Conservation (phyloP, 2,113 vertebrate species). For the Calyptommatus sinebrachiatus region DNA sequence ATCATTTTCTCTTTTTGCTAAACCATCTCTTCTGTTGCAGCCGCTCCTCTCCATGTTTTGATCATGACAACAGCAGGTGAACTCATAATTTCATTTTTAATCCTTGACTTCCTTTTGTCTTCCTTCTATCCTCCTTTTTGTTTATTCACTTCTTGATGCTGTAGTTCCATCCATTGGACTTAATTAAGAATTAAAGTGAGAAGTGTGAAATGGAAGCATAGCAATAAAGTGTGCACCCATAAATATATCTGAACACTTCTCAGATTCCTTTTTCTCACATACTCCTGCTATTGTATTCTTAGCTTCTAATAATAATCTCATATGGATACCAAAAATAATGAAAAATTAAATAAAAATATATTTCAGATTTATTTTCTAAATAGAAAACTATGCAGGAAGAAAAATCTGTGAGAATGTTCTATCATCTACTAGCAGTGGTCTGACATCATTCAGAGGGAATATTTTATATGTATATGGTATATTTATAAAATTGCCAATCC, state of each 20-base stretch:
- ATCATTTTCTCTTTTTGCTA: slow-evolving; percentile 68
- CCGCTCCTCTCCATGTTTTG: slow-evolving; percentile 92
- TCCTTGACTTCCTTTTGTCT: slow-evolving; percentile 45
- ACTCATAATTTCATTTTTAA: slow-evolving; percentile 75
- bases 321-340: not conserved
- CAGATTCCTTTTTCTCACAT: not conserved
- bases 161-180: slow-evolving; percentile 44
- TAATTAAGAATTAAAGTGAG: no score
- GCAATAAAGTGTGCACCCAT: not conserved
- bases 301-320: not conserved
- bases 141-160: slow-evolving; percentile 67
- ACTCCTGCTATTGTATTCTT: not conserved
- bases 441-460: no score
- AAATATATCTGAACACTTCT: not conserved
- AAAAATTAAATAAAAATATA: not conserved
- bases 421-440: no score
- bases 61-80: slow-evolving; percentile 99
- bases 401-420: no score
- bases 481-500: slow-evolving; percentile 9
- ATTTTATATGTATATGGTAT: not conserved
- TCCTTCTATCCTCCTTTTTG: slow-evolving; percentile 43
- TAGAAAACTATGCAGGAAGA: no score
- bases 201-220: not conserved
- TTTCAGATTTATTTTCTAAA: not conserved
- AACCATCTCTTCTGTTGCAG: slow-evolving; percentile 88